Conservation (phyloP, 2,888 invertebrate genomes). For the Clistopyga incitator region DNA sequence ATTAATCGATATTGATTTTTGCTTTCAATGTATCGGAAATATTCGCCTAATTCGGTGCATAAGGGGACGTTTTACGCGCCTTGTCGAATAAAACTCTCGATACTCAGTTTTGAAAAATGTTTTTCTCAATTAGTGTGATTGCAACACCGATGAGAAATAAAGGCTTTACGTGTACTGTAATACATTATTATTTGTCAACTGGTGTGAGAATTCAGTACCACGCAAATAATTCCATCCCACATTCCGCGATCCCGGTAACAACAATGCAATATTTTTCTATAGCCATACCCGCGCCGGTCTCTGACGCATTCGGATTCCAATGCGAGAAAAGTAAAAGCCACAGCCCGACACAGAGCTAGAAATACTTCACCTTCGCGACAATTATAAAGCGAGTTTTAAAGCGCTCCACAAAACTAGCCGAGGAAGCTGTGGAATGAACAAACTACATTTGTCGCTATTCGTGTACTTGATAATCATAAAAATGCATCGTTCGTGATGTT, state of each 20-base stretch:
- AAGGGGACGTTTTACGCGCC: too few relatives aligned
- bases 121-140: too few relatives aligned
- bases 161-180: too few relatives aligned
- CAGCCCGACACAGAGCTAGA: constrained; percentile 14
- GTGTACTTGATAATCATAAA: too few relatives aligned
- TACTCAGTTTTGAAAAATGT: too few relatives aligned
- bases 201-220: neutral
- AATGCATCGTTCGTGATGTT: too few relatives aligned
- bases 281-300: neutral
- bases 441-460: neutral
- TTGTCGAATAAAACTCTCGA: too few relatives aligned
- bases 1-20: too few relatives aligned
- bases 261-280: neutral
- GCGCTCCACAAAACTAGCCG: neutral
- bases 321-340: constrained; percentile 18
- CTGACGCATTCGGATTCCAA: constrained; percentile 35
- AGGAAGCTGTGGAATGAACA: neutral
- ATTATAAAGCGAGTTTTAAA: constrained; percentile 24
- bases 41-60: too few relatives aligned
- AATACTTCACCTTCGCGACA: constrained; percentile 33
- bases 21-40: too few relatives aligned
- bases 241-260: neutral
- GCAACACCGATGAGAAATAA: too few relatives aligned
- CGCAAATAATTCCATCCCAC: neutral
- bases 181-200: too few relatives aligned